Base-by-base conservation (phyloP, 2,113 vertebrate genomes). In the Coturnix japonica region DNA sequence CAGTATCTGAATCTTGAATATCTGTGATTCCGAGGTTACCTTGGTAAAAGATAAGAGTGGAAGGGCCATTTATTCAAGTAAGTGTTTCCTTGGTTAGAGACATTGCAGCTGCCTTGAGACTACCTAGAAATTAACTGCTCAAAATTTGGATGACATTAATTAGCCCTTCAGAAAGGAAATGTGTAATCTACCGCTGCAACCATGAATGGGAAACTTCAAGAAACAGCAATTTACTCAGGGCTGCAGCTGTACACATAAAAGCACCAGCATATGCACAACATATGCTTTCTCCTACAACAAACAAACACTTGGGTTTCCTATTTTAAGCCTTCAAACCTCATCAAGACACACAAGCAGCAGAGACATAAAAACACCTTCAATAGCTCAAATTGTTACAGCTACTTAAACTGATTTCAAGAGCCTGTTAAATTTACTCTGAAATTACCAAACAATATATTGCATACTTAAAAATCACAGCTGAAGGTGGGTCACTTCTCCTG, bases 121-220 rank as follows among this genome's bases (percentile, higher is more conserved):
- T 89, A 93, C 74, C 87, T 92, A 93, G 63, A 87, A 93, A 95
- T 95, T 87, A 94, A 73, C 49, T 57, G 70, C 72, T 87, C 74
- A 85, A 70, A 78, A 90, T 89, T 87, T 81, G 63, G 70, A 89
- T 84, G 39, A 90, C 39, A 72, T 89, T 84, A 93, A 92, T 91
- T 91, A 89, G 54, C 71, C 63, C 35, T 89, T 37, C 66, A 92
- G 93, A 92, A 94, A 79, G 81, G 66, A 94, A 95, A 93, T 61
- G 49, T 92, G 63, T 75, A 69, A 94, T 81, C 81, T 84, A 65
- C 41, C 23, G 37, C 70, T 35, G 23, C 21, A 65, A 78, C 31
- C 84, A 44, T 91, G 81, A 93, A 91, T 73, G 54, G 57, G 18
- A 70, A n/a, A 57, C 72, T 85, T 78, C 44, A 72, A 61, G 91